Base-by-base conservation (phyloP, 2,797 vertebrate species). In the Merluccius polli region DNA sequence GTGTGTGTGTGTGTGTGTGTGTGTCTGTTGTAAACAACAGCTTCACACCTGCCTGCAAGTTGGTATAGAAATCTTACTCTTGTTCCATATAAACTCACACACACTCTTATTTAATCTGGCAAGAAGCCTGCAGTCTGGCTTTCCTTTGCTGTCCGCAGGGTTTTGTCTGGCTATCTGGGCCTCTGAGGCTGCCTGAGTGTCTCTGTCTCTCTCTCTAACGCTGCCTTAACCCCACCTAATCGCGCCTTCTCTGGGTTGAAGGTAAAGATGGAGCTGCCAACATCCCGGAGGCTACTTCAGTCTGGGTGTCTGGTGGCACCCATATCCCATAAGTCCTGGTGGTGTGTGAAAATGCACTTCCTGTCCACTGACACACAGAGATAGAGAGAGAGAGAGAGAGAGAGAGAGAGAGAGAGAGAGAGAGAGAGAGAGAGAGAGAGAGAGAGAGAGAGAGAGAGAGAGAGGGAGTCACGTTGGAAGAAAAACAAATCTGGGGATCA, bases 31-130 rank as follows among this genome's bases (percentile, higher is more conserved):
- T 75, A 85, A 82, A 83, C 79, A 82, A 79, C 70, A 75, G 73
- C 85, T 84, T 92, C 86, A 87, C 88, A 87, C 81, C 81, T 89
- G 83, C 68, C 73, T 84, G 83, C 69, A 79, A 87, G 77, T 71
- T 84, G 63, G 52, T 73, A 32, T 38, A 18, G 79, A 75, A 80
- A 76, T 79, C 76, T 31, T 48, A 73, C 59, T 80, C 70, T 77
- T 15, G 5, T 0, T 31, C 78, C 31, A 78, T 41, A 52, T 70
- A 70, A 21, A 35, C 68, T 48, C 32, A 67, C 69, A 36, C 71
- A 70, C 59, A 75, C 41, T 82, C 70, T 44, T 7, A 5, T 13
- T 13, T 21, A 73, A n/a, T 74, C 21, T 73, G 59, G 29, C 44
- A 68, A 71, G 18, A 63, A 68, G 67, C 36, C 41, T n/a, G 29